Evolutionary conservation across 2,113 vertebrate genomes (phyloP).

Genomic region (Melanotaenia duboulayi): DNA sequence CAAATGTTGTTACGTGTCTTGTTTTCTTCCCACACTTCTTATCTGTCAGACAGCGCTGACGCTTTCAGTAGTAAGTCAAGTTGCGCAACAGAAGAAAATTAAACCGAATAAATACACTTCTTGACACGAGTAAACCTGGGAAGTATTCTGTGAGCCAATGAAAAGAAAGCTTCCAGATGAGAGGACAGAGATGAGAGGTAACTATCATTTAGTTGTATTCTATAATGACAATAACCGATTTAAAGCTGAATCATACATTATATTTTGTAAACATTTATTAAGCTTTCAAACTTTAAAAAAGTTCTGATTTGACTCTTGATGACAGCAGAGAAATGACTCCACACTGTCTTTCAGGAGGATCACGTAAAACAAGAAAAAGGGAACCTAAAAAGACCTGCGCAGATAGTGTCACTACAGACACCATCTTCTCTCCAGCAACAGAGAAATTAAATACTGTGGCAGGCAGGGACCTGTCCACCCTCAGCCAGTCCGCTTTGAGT

Average conservation of each 20-base stretch:
- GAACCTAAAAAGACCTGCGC: slow-evolving; percentile 4
- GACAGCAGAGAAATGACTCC: no score
- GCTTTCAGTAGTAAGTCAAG: background rate
- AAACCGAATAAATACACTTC: background rate
- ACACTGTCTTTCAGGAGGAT: slow-evolving; percentile 34
- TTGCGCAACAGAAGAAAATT: background rate
- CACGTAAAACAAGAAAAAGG: slow-evolving; percentile 33
- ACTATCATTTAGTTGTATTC: background rate
- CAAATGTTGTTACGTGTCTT: no score
- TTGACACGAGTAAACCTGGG: background rate
- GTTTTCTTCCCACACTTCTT: no score
- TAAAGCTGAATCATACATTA: no score
- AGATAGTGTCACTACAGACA: background rate
- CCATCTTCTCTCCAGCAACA: background rate
- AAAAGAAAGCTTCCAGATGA: slow-evolving; percentile 6
- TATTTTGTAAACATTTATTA: background rate
- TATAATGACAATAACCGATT: no score
- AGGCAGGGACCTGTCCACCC: background rate
- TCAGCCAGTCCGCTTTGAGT: background rate
- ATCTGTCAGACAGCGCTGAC: background rate
- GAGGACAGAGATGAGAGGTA: slow-evolving; percentile 46
- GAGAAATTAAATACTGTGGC: slow-evolving; percentile 15
- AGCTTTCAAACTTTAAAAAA: no score
- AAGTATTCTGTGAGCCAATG: slow-evolving; percentile 6
- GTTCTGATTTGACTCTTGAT: background rate